phyloP scores from a whole-genome alignment of 2,888 invertebrate species.

The Rhingia campestris region DNA sequence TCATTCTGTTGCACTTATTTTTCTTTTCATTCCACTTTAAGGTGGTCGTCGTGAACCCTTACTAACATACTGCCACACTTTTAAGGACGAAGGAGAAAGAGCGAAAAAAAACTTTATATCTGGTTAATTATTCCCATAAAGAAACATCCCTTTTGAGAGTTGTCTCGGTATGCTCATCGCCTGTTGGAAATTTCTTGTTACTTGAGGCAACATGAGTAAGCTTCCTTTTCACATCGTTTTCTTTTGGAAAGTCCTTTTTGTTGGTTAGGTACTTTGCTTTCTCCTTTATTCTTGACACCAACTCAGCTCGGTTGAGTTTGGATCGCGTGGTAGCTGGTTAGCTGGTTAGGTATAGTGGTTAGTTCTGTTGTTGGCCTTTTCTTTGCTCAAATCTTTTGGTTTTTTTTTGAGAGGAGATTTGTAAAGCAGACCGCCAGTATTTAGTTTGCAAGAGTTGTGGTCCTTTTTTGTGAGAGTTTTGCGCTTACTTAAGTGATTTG shows the following conservation, averaged over 20 bases:
- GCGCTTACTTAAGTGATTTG: conserved; percentile 38
- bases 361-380: conserved; percentile 31
- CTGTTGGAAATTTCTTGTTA: conserved; percentile 7
- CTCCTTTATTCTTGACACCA: not conserved
- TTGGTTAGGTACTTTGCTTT: not conserved
- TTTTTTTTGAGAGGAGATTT: not conserved
- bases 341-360: not conserved
- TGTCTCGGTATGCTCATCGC: conserved; percentile 16
- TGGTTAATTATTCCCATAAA: conserved; percentile 63
- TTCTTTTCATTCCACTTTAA: not conserved
- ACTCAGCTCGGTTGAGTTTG: conserved; percentile 21
- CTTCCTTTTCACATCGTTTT: conserved; percentile 32
- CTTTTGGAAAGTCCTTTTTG: not conserved
- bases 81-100: conserved; percentile 2
- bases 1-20: conserved; percentile 20
- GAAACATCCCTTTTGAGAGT: conserved; percentile 47
- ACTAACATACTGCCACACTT: not conserved
- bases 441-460: conserved; percentile 20
- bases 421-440: conserved; percentile 2
- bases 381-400: conserved; percentile 8
- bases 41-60: not conserved
- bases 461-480: conserved; percentile 12
- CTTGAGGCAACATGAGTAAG: conserved; percentile 25
- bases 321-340: conserved; percentile 1
- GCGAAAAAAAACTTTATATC: conserved; percentile 33